Conservation (phyloP, 92 coral and sea anemone genomes). For the Chrysogorgia sp. region DNA sequence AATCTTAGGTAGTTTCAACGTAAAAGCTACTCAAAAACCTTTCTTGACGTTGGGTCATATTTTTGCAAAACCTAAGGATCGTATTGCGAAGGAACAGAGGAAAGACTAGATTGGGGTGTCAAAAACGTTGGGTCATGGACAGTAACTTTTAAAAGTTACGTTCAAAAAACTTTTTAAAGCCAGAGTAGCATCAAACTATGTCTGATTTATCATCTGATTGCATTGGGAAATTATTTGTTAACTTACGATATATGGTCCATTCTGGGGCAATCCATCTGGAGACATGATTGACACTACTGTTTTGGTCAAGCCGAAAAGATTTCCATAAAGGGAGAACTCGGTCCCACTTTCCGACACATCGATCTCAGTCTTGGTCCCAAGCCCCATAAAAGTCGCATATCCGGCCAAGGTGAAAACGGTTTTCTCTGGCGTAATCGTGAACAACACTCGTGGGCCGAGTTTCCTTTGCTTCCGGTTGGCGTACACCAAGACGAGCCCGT, state of each 20-base stretch:
- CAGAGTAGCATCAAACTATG: too few relatives aligned
- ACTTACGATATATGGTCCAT: slow-evolving; percentile 40
- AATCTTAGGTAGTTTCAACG: too few relatives aligned
- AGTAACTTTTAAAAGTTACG: too few relatives aligned
- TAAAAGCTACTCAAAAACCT: too few relatives aligned
- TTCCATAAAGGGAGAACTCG: slow-evolving; percentile 81
- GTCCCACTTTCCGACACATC: slow-evolving; percentile 87
- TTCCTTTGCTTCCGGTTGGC: slow-evolving; percentile 68
- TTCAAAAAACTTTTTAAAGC: too few relatives aligned
- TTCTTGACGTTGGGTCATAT: too few relatives aligned
- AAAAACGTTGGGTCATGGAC: too few relatives aligned
- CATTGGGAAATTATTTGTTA: neutral
- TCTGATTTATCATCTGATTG: too few relatives aligned
- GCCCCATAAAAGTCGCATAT: slow-evolving; percentile 82
- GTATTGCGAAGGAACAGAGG: too few relatives aligned
- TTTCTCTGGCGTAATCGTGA: slow-evolving; percentile 72
- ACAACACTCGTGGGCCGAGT: slow-evolving; percentile 78
- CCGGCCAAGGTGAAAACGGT: slow-evolving; percentile 72
- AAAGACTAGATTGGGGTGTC: too few relatives aligned
- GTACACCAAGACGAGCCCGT: slow-evolving; percentile 81
- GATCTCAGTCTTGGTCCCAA: slow-evolving; percentile 73
- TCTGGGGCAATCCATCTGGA: slow-evolving; percentile 66
- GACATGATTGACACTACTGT: slow-evolving; percentile 85
- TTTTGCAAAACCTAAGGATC: too few relatives aligned
- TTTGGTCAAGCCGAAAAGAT: slow-evolving; percentile 76